Evolutionary conservation across 2,113 vertebrate species (phyloP).

Genomic region (Podarcis cretensis): DNA sequence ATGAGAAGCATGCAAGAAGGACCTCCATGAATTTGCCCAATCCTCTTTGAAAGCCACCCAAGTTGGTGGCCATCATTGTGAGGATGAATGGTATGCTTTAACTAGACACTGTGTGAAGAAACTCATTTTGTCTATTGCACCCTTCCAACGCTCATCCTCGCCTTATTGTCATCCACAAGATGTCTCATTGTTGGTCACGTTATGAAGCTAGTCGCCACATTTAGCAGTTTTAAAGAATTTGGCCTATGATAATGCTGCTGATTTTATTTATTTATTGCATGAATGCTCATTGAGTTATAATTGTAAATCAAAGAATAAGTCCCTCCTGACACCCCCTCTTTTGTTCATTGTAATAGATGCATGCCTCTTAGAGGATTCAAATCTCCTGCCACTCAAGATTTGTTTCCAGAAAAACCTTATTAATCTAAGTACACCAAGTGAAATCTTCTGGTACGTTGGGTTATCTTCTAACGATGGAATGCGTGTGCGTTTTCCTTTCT

Average conservation of each 20-base stretch:
- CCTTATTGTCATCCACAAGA: neutral
- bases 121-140: neutral
- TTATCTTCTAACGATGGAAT: conserved; percentile 57
- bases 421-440: conserved; percentile 29
- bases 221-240: conserved; percentile 16
- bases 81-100: neutral
- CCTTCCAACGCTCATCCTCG: neutral
- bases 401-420: conserved; percentile 18
- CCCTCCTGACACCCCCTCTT: conserved; percentile 4
- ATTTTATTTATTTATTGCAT: neutral
- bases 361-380: conserved; percentile 22
- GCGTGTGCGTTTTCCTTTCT: conserved; percentile 63
- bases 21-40: too few relatives aligned
- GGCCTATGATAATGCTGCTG: neutral
- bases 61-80: too few relatives aligned
- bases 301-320: neutral
- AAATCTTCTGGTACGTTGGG: conserved; percentile 28
- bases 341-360: conserved; percentile 22
- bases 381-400: conserved; percentile 9
- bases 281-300: neutral
- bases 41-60: too few relatives aligned
- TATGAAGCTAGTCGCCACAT: neutral
- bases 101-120: neutral
- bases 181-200: neutral
- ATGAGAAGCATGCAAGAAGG: too few relatives aligned